Evolutionary conservation across 2,888 invertebrate species (phyloP).

Genomic region (Apoderus coryli): DNA sequence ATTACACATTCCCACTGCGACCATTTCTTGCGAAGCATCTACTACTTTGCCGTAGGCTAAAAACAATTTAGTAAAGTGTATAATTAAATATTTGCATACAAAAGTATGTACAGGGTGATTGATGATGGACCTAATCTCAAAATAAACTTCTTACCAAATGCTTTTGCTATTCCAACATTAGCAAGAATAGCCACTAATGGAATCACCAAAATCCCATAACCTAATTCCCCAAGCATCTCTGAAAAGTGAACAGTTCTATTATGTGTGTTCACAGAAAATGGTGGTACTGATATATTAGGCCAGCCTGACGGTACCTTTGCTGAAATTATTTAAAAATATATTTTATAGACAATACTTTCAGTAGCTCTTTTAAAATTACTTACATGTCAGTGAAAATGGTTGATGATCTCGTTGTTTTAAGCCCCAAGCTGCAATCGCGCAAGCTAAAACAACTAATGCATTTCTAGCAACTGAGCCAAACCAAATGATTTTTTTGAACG

Average conservation of each 20-base stretch:
- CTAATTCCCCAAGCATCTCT: constrained; percentile 46
- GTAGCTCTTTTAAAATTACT: too few species aligned
- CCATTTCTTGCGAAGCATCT: constrained; percentile 69
- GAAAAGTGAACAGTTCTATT: constrained; percentile 39
- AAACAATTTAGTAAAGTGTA: too few species aligned
- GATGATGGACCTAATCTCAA: neutral
- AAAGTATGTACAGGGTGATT: too few species aligned
- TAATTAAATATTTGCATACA: neutral
- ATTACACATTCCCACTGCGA: constrained; percentile 63
- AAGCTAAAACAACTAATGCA: constrained; percentile 51
- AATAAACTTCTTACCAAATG: constrained; percentile 44
- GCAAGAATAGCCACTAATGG: constrained; percentile 63
- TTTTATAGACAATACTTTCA: too few species aligned
- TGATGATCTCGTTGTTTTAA: constrained; percentile 34
- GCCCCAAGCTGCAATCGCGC: constrained; percentile 41
- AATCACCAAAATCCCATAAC: constrained; percentile 52
- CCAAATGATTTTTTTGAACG: constrained; percentile 40
- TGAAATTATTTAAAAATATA: constrained; percentile 21
- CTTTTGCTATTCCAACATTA: constrained; percentile 73
- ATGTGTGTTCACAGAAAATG: constrained; percentile 34
- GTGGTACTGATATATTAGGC: constrained; percentile 39
- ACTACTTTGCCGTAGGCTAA: constrained; percentile 52
- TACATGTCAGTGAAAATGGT: constrained; percentile 48
- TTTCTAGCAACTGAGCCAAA: constrained; percentile 52
- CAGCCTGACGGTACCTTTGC: constrained; percentile 47